phyloP scores from a whole-genome alignment of 2,113 vertebrate species.

The Ctenomys sociabilis region DNA sequence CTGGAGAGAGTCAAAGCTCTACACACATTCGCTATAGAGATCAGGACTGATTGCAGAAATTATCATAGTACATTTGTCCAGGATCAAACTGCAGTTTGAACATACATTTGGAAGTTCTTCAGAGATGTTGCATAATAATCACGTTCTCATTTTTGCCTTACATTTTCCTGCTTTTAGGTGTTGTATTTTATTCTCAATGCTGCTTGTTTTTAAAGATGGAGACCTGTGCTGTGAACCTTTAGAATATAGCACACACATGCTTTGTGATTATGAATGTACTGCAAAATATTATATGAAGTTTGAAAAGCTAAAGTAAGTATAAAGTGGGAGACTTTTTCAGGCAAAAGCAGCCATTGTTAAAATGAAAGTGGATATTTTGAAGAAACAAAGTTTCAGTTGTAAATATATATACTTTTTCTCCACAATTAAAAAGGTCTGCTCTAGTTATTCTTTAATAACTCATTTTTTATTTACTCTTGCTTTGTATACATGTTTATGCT shows the following conservation, averaged over 20 bases:
- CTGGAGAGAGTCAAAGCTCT: neutral
- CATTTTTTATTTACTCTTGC: slow-evolving; percentile 29
- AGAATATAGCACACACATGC: neutral
- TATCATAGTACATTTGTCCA: neutral
- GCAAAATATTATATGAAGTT: neutral
- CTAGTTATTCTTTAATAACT: neutral
- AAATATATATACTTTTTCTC: neutral
- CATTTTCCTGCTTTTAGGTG: neutral
- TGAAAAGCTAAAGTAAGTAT: neutral
- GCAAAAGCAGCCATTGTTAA: neutral
- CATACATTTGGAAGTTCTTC: neutral
- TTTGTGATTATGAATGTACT: slow-evolving; percentile 5
- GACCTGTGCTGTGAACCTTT: neutral
- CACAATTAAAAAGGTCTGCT: neutral
- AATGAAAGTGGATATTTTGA: neutral
- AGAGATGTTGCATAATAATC: slow-evolving; percentile 1
- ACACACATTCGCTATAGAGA: neutral
- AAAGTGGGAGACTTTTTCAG: neutral
- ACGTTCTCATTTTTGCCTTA: neutral
- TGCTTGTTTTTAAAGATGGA: neutral
- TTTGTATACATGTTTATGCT: neutral
- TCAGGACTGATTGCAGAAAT: neutral
- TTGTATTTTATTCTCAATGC: neutral
- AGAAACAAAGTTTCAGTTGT: slow-evolving; percentile 10
- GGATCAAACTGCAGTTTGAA: neutral